Evolutionary conservation across 2,797 vertebrate species (phyloP), one percentile per base, ranked within the genome.

Genomic region (Alcedo quadribrachys): DNA sequence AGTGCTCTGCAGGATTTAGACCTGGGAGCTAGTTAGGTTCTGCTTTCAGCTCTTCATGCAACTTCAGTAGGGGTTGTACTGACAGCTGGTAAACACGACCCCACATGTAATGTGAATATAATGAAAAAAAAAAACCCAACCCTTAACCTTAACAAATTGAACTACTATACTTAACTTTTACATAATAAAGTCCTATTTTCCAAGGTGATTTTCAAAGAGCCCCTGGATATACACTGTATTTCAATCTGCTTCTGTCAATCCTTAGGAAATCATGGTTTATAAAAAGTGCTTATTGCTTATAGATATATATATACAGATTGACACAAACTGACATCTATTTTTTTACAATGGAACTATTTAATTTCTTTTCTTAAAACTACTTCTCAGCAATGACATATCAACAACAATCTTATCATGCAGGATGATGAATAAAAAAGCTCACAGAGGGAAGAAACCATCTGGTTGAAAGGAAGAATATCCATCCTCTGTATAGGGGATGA

Each of bases 391-490:
- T 24, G 48, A 33, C 35, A 13, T 62, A 66, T 19, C 43, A 83
- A 22, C 61, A 76, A 19, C 53, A 50, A 12, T 50, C 37, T 37
- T 88, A 73, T 66, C 35, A 19, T 0, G 0, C 43, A 70, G 48
- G 37, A 57, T 67, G 82, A 46, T 45, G 22, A 62, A 32, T 70
- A 87, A 80, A 88, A 89, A 67, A 51, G 55, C 3, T 5, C 40
- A 66, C 63, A 94, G 82, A 92, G 94, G 61, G 81, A 87, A 45
- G 53, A 88, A 92, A 63, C 50, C 18, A 73, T 86, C 73, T 86
- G 60, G 28, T 32, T 84, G 50, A 71, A 90, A 67, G 35, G n/a
- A 86, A 79, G 66, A 74, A 25, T 81, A 53, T 45, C 32, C 68
- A 81, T 93, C 65, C 89, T 87, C 67, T 57, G 65, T 92, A 83